Base-by-base conservation (phyloP, 2,113 vertebrate genomes). In the Nothocercus nigrocapillus region DNA sequence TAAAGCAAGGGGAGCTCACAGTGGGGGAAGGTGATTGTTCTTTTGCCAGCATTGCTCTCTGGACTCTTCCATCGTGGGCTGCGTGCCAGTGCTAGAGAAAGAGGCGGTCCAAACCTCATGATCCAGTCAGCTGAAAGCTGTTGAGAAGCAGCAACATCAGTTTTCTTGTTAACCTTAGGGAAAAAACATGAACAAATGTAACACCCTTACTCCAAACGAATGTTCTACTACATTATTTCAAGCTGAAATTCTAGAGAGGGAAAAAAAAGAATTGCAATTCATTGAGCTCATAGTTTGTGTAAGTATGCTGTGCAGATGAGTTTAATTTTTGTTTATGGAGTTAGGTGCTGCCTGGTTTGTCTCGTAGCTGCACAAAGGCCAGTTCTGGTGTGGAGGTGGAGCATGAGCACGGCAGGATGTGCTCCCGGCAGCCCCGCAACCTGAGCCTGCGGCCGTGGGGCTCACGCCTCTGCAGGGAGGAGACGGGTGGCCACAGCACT, bases 281-380 rank as follows among this genome's bases (percentile, higher is more conserved):
- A 8, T n/a, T 49, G n/a, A 16, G 45, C 45, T 34, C 13, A 13
- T 25, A 27, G 32, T 36, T 69, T 36, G n/a, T 49, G 44, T 20
- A 4, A 25, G 45, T n/a, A 27, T 5, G n/a, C 47, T 51, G 47
- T 36, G 25, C n/a, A 51, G 36, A 51, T 18, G 45, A 28, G 27
- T 34, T 36, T 49, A 49, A 24, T 66, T 42, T 44, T 30, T 30
- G 28, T 17, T 54, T 54, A 13, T 27, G 27, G 27, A 56, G 14
- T 21, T 24, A 27, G 34, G n/a, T 17, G 4, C 47, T 70, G 68
- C 45, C 24, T 45, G 27, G 47, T 47, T 73, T 69, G 42, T 38
- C 11, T 0, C 19, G 28, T 28, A 7, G 70, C 13, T 28, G 4
- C 3, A 0, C 1, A 19, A 28, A 14, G n/a, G n/a, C 66, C 51